Evolutionary conservation across 2,888 invertebrate species (phyloP).

Genomic region (Catotricha subobsoleta): DNA sequence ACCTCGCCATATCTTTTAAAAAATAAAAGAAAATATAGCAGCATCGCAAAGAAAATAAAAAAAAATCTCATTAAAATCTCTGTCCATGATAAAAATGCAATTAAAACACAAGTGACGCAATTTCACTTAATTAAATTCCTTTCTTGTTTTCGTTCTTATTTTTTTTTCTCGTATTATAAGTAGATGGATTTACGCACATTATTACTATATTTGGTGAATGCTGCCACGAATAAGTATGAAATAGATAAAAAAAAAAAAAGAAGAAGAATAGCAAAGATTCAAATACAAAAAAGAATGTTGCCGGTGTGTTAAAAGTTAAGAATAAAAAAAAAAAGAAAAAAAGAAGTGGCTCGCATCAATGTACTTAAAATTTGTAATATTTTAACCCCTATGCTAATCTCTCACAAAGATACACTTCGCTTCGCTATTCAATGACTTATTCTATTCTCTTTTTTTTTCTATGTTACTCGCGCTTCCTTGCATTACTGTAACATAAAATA

Average conservation of each 20-base stretch:
- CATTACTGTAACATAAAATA: neutral
- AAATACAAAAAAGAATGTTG: too few relatives aligned
- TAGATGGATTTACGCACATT: too few relatives aligned
- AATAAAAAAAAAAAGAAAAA: too few relatives aligned
- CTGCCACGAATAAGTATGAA: too few relatives aligned
- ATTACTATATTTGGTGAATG: too few relatives aligned
- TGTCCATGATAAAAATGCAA: constrained; percentile 9
- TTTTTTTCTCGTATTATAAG: neutral
- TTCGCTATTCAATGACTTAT: neutral
- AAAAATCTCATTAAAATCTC: constrained; percentile 8
- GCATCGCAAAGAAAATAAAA: neutral
- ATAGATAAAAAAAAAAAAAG: neutral
- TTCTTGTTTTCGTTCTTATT: neutral
- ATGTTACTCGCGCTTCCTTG: neutral
- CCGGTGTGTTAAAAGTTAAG: too few relatives aligned
- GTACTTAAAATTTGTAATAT: neutral
- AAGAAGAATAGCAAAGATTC: too few relatives aligned
- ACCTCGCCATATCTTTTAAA: too few relatives aligned
- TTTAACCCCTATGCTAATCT: constrained; percentile 1
- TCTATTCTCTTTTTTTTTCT: neutral
- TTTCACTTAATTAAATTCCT: constrained; percentile 10
- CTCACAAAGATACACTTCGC: too few relatives aligned
- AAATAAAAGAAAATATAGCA: too few relatives aligned
- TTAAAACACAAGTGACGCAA: constrained; percentile 10
- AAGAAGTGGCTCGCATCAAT: neutral